phyloP scores from a whole-genome alignment of 2,113 vertebrate genomes.

The Terrapene triunguis region DNA sequence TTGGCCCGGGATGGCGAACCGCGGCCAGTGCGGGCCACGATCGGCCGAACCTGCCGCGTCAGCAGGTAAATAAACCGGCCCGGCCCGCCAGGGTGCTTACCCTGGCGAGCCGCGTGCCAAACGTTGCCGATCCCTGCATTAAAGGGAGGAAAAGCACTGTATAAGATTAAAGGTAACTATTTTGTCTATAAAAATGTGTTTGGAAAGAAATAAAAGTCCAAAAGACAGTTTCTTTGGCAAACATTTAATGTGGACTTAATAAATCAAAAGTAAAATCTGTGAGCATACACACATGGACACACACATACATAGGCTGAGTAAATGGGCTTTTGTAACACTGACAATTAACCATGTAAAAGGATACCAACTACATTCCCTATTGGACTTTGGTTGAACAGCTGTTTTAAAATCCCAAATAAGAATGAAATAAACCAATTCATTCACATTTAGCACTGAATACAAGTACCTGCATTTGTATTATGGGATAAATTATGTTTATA shows the following conservation, averaged over 20 bases:
- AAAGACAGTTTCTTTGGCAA: not conserved
- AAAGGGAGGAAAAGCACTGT: not conserved
- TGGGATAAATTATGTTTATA: no score
- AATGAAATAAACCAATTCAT: no score
- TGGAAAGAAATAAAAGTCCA: not conserved
- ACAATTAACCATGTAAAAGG: not conserved
- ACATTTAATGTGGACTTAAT: not conserved
- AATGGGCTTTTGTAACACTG: not conserved
- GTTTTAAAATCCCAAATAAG: not conserved
- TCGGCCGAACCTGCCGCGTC: no score
- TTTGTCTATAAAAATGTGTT: not conserved
- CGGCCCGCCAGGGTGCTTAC: no score
- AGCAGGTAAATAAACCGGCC: no score
- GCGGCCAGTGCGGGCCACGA: no score
- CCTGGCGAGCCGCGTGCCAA: no score
- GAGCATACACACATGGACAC: not conserved
- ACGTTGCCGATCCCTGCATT: no score
- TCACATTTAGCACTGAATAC: no score
- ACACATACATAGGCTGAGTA: not conserved
- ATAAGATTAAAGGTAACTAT: not conserved
- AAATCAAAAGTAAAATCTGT: not conserved
- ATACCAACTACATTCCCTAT: accelerated
- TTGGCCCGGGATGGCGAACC: no score
- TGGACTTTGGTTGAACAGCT: not conserved
- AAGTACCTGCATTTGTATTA: no score